Conservation (phyloP, 1,140 invertebrate genomes). For the Elysia chlorotica region DNA sequence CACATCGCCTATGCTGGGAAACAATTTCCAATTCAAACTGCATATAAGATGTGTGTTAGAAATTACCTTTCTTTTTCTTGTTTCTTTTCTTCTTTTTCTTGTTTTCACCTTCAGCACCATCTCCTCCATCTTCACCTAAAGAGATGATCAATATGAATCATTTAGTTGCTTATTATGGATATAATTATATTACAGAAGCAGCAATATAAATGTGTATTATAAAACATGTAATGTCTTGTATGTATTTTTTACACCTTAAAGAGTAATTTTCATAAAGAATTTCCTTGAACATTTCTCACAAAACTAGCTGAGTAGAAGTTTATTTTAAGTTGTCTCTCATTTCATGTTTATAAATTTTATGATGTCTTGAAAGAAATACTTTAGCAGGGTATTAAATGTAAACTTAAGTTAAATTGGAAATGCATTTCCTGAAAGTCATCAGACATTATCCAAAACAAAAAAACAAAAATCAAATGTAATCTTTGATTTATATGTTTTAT, state of each 20-base stretch:
- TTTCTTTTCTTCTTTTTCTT: slow-evolving; percentile 60
- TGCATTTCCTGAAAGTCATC: too few relatives aligned
- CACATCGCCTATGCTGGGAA: too few relatives aligned
- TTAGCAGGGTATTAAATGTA: too few relatives aligned
- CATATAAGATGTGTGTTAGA: too few relatives aligned
- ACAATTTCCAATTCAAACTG: too few relatives aligned
- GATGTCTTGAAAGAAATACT: too few relatives aligned
- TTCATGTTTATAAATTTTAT: too few relatives aligned
- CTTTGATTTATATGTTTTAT: too few relatives aligned
- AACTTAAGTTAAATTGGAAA: too few relatives aligned
- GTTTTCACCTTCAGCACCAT: slow-evolving; percentile 24
- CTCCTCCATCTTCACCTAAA: slow-evolving; percentile 20
- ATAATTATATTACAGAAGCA: not conserved
- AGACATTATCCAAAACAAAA: too few relatives aligned
- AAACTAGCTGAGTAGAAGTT: not conserved
- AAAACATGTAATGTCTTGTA: not conserved
- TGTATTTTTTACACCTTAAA: not conserved
- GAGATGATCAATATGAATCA: not conserved
- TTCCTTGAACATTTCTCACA: not conserved
- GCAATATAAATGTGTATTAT: not conserved
- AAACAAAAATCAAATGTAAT: too few relatives aligned
- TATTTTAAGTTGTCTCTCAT: too few relatives aligned
- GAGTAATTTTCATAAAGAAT: not conserved
- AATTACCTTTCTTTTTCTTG: slow-evolving; percentile 51
- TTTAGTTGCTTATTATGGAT: not conserved